Conservation (phyloP, 2,888 invertebrate species). For the Leptinotarsa haldemani region DNA sequence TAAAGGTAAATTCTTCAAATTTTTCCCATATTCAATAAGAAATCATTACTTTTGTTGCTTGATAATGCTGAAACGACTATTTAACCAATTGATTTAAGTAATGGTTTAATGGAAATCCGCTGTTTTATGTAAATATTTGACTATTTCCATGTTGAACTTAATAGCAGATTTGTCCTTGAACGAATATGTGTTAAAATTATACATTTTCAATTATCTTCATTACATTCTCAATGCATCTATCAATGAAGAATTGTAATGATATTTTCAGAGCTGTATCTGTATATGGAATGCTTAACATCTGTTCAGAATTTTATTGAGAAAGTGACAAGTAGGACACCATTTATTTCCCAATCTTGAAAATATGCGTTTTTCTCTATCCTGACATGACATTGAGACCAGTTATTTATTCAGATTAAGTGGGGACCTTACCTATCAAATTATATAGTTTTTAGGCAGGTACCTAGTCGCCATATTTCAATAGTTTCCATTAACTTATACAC, state of each 20-base stretch:
- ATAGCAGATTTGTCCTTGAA: slow-evolving; percentile 58
- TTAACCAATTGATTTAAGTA: slow-evolving; percentile 48
- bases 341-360: slow-evolving; percentile 57
- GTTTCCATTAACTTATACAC: slow-evolving; percentile 33
- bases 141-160: slow-evolving; percentile 46
- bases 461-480: slow-evolving; percentile 49
- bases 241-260: slow-evolving; percentile 40
- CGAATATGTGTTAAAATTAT: slow-evolving; percentile 57
- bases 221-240: slow-evolving; percentile 44
- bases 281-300: slow-evolving; percentile 44
- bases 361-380: slow-evolving; percentile 52
- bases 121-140: slow-evolving; percentile 51
- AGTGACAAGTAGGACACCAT: slow-evolving; percentile 61
- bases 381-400: slow-evolving; percentile 60
- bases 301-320: slow-evolving; percentile 55
- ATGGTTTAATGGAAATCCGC: slow-evolving; percentile 43
- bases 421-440: slow-evolving; percentile 18
- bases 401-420: slow-evolving; percentile 52
- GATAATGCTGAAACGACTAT: slow-evolving; percentile 28
- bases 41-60: slow-evolving; percentile 25
- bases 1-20: slow-evolving; percentile 60
- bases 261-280: slow-evolving; percentile 28
- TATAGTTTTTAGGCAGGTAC: slow-evolving; percentile 40
- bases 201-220: slow-evolving; percentile 52
- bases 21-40: slow-evolving; percentile 44